Conservation (phyloP, 2,113 vertebrate genomes). For the Gopherus flavomarginatus region DNA sequence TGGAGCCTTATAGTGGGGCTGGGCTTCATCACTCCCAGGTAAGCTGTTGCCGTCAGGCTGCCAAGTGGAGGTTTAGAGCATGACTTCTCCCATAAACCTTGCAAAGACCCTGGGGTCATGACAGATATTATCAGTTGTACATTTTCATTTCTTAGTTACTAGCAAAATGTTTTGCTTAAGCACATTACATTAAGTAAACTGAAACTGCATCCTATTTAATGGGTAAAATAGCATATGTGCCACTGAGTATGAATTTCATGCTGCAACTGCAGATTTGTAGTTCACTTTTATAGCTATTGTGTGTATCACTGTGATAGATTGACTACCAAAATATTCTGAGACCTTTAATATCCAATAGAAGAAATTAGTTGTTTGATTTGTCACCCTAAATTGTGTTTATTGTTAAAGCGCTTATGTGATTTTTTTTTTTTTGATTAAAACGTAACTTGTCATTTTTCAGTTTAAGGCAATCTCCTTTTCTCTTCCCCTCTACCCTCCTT, state of each 20-base stretch:
- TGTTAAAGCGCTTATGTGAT: not conserved
- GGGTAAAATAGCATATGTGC: not conserved
- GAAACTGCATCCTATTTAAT: not conserved
- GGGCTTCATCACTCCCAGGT: not conserved
- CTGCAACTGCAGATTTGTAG: not conserved
- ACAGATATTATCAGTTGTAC: not conserved
- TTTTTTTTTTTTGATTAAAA: constrained; percentile 29
- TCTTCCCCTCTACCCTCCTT: not conserved
- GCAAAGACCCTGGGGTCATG: not conserved
- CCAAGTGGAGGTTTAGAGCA: not conserved
- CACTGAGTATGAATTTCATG: not conserved
- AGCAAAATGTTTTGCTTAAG: not conserved
- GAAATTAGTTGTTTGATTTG: not conserved
- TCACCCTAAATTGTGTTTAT: not conserved
- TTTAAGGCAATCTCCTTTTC: not conserved
- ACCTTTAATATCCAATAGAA: not conserved
- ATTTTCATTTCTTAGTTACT: not conserved
- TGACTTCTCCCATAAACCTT: not conserved
- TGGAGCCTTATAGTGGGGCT: not conserved
- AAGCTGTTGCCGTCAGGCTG: not conserved
- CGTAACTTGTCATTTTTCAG: not conserved
- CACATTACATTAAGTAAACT: not conserved
- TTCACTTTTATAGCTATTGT: not conserved
- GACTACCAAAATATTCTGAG: not conserved
- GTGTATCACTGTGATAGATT: not conserved